Base-by-base conservation (phyloP, 2,797 vertebrate species). In the Momotus momota region DNA sequence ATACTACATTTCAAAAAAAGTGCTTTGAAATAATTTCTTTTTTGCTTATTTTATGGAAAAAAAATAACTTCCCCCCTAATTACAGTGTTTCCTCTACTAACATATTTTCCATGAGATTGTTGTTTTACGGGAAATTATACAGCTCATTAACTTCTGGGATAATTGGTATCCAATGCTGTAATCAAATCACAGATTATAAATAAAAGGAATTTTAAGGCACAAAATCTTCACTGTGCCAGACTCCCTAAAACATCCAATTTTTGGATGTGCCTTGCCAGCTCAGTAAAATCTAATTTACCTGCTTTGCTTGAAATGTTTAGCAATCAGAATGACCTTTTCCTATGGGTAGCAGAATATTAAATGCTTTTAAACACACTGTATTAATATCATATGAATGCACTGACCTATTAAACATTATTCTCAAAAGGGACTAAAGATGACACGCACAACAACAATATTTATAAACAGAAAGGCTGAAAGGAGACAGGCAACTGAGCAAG, bases 101-200 rank as follows among this genome's bases (percentile, higher is more conserved):
- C 27, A 33, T 78, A 86, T 91, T 95, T 91, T 94, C 58, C 78
- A 86, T 88, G 49, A 74, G 77, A 88, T 71, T 90, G 18, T 66
- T 95, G 35, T 71, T 96, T 85, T 88, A 86, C 92, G 93, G 78
- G 78, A 95, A 93, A 94, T 93, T 93, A 86, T 58, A 67, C 54
- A 62, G 55, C 45, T 93, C 75, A 81, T 93, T 95, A 93, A 74
- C 48, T 94, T 92, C 64, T 81, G 29, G 48, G 81, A 82, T 94
- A 94, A 92, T 90, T 93, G 75, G 48, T 91, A 95, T 84, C 73
- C 91, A 90, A 70, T 10, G 3, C 75, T 52, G 51, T 91, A 96
- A 92, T 92, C 40, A 90, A 94, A 94, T 90, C 62, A 88, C 35
- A 94, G 58, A 26, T 69, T 91, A 49, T 88, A 87, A 94, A 94